phyloP scores from a whole-genome alignment of 2,888 invertebrate genomes.

The Eilema griseolum region DNA sequence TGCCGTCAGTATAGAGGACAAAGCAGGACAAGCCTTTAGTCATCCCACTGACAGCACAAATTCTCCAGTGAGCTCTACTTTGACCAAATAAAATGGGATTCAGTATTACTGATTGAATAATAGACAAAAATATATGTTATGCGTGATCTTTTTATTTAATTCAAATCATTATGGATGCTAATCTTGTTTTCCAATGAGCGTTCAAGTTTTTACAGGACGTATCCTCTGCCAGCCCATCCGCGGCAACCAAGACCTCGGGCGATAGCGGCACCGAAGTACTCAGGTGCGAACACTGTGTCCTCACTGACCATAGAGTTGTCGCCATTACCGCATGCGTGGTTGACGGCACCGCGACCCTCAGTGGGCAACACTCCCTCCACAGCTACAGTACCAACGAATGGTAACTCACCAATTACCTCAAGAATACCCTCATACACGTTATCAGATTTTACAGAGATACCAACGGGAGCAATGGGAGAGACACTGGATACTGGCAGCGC shows the following conservation, averaged over 20 bases:
- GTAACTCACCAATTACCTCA: slow-evolving; percentile 56
- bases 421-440: slow-evolving; percentile 62
- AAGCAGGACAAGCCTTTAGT: too few species aligned
- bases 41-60: too few species aligned
- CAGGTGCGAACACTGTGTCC: slow-evolving; percentile 8
- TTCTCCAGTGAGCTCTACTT: too few species aligned
- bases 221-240: slow-evolving; percentile 10
- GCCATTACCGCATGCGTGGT: slow-evolving; percentile 61
- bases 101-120: too few species aligned
- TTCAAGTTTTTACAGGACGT: slow-evolving; percentile 7
- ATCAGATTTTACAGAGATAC: slow-evolving; percentile 63
- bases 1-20: too few species aligned
- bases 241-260: slow-evolving; percentile 16
- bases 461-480: slow-evolving; percentile 60
- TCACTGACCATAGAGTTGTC: slow-evolving; percentile 12
- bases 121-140: too few species aligned
- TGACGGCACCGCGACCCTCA: slow-evolving; percentile 57
- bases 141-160: too few species aligned
- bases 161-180: too few species aligned
- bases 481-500: slow-evolving; percentile 60
- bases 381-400: slow-evolving; percentile 59
- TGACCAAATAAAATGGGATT: too few species aligned
- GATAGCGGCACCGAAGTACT: background rate
- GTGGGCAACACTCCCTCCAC: slow-evolving; percentile 62
- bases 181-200: too few species aligned